Evolutionary conservation across 2,113 vertebrate species (phyloP).

Genomic region (Oplegnathus fasciatus): DNA sequence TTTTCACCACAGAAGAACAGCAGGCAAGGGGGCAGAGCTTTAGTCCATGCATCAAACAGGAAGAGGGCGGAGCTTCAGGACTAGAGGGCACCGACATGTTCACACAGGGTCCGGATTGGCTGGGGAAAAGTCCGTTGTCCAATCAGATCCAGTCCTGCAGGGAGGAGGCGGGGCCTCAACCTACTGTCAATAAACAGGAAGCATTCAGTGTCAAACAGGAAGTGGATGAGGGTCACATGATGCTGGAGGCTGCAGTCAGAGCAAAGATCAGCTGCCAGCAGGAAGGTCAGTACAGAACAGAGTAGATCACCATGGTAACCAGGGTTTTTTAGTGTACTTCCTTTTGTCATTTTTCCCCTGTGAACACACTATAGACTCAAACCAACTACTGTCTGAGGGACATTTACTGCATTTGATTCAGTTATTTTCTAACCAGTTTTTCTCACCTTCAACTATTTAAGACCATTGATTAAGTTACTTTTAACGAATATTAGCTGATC

Average conservation of each 20-base stretch:
- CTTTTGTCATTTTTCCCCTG: no score
- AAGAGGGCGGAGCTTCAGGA: neutral
- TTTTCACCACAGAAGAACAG: neutral
- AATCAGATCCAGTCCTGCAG: neutral
- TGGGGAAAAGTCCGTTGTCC: neutral
- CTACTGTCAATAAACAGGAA: neutral
- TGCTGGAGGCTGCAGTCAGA: neutral
- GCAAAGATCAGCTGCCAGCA: neutral
- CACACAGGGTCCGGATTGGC: neutral
- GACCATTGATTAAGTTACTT: no score
- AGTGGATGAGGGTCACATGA: neutral
- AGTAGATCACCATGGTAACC: no score
- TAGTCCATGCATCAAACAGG: neutral
- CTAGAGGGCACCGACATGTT: neutral
- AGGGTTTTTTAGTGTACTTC: no score
- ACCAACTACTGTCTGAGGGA: no score
- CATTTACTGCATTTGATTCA: no score
- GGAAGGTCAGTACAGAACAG: neutral
- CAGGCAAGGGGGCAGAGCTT: neutral
- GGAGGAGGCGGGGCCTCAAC: neutral
- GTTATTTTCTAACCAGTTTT: no score
- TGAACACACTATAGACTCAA: no score
- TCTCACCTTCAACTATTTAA: no score
- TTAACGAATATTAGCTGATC: no score
- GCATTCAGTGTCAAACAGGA: conserved; percentile 1